Conservation (phyloP, 2,888 invertebrate species). For the Pyrrhosoma nymphula region DNA sequence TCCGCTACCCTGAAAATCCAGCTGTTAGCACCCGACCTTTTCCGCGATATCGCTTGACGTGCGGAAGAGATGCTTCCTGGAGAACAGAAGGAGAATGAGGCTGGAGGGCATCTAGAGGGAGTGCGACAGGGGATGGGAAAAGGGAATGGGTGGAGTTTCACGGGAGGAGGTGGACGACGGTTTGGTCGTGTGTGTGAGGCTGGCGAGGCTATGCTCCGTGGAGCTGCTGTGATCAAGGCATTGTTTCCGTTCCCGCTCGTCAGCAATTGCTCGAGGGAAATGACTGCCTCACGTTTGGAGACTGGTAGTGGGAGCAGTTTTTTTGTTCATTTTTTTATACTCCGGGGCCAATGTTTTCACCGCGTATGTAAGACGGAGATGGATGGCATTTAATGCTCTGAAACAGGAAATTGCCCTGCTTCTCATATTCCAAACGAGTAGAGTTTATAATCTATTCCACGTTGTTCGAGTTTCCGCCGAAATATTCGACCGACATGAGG, state of each 20-base stretch:
- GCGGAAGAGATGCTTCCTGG: background rate
- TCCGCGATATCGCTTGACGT: slow-evolving; percentile 28
- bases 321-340: background rate
- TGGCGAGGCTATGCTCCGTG: background rate
- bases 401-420: background rate
- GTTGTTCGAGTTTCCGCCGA: too few relatives aligned
- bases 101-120: background rate
- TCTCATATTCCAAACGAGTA: background rate
- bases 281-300: background rate
- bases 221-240: background rate
- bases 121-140: background rate
- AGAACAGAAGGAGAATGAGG: background rate
- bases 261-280: slow-evolving; percentile 12
- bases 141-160: background rate
- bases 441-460: background rate
- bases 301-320: background rate
- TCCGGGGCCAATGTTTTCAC: background rate
- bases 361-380: background rate
- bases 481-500: too few relatives aligned
- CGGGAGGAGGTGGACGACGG: background rate
- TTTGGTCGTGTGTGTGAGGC: background rate
- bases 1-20: slow-evolving; percentile 22
- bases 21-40: slow-evolving; percentile 28
- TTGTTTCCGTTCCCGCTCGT: slow-evolving; percentile 1
- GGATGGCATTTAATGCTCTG: background rate